Evolutionary conservation across 2,888 invertebrate species (phyloP), one percentile per base, ranked within the genome.

Genomic region (Cacoxenus indagator): DNA sequence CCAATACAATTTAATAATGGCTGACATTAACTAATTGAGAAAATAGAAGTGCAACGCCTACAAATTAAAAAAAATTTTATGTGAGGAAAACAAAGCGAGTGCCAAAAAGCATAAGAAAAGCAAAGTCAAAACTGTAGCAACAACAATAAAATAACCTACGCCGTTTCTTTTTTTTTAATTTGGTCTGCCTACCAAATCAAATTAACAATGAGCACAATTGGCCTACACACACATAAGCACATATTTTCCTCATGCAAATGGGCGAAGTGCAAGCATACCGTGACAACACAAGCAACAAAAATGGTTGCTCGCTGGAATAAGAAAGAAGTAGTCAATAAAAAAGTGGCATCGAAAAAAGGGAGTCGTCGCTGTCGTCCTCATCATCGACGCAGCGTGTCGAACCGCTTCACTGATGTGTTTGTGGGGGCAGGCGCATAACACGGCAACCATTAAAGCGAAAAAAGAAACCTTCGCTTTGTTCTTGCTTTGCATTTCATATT

Each of bases 181-280:
- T 24, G n/a, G 14, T 55, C 4, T 51, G 14, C 9, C 55, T 24
- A 9, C 6, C 9, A 55, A 54, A 64, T 70, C 68, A 62, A 75
- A 74, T 70, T 71, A 65, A 51, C 59, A 67, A 68, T 68, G 72
- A 70, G 45, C 46, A 73, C 82, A 75, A 75, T 73, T 64, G 73
- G 65, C 67, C 19, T 51, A 55, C 27, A 55, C 55, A 45, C 61
- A 48, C 19, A 46, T 57, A 29, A 67, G 46, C 62, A 67, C 67
- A 48, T 26, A n/a, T 54, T 8, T 48, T n/a, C 65, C 67, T 9
- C 67, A 57, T 61, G 57, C 67, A 67, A 57, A 57, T 64, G 48
- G 68, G 83, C 81, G 84, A 82, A 76, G 80, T 81, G 81, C 77
- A 81, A 84, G 79, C 79, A 84, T 73, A 75, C 37, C 8, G 14